Conservation (phyloP, 2,888 invertebrate genomes). For the Ectemnius continuus region DNA sequence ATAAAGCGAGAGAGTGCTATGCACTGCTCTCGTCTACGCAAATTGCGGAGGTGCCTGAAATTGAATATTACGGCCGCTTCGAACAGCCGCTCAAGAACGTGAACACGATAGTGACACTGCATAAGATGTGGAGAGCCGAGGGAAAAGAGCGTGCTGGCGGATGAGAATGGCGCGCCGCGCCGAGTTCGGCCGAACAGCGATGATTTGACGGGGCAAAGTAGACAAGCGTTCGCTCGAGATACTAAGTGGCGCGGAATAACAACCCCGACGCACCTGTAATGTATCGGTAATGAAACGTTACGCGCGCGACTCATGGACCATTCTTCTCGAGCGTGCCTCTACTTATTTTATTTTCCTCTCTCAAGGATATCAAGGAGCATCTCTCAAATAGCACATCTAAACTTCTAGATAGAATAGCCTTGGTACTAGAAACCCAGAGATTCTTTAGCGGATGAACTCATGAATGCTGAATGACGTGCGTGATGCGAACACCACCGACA, state of each 20-base stretch:
- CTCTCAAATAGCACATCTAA: no score
- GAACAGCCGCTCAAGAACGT: constrained; percentile 45
- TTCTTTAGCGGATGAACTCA: no score
- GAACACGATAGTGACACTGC: constrained; percentile 44
- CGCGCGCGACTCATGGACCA: no score
- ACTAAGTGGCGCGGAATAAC: constrained; percentile 2
- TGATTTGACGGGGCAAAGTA: not conserved
- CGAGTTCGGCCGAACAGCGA: constrained; percentile 10
- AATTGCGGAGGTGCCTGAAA: constrained; percentile 59
- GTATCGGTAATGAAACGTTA: constrained; percentile 2
- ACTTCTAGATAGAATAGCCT: no score
- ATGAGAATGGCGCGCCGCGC: constrained; percentile 40
- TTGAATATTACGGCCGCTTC: constrained; percentile 59
- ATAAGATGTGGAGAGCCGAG: constrained; percentile 15
- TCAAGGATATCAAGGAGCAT: no score
- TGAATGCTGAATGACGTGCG: no score
- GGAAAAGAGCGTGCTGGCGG: constrained; percentile 39
- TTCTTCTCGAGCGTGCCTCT: no score
- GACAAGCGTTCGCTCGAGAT: not conserved
- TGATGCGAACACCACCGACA: no score
- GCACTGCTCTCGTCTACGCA: constrained; percentile 45
- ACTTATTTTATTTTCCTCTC: no score
- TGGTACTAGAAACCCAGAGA: no score
- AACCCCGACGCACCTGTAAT: not conserved
- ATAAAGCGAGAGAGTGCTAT: not conserved